phyloP scores from a whole-genome alignment of 1,140 invertebrate species.

The Drosophila elegans region DNA sequence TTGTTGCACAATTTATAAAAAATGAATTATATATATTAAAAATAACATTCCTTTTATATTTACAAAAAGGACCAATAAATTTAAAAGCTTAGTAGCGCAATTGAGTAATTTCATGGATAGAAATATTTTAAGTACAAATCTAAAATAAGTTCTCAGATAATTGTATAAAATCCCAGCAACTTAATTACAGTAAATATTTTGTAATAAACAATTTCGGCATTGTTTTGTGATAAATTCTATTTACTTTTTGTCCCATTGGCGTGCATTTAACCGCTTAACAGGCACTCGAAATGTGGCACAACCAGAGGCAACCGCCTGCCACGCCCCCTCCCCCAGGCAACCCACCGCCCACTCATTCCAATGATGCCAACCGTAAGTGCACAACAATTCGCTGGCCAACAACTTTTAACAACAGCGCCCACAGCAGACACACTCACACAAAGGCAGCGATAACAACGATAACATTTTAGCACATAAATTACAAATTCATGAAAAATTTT shows the following conservation, averaged over 20 bases:
- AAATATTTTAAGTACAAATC: background rate
- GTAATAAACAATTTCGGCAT: background rate
- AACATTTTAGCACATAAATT: conserved; percentile 83
- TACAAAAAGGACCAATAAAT: too few relatives aligned
- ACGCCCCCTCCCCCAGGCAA: background rate
- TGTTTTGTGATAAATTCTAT: conserved; percentile 5
- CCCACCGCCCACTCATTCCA: conserved; percentile 17
- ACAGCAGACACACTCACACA: conserved; percentile 44
- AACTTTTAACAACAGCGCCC: conserved; percentile 35
- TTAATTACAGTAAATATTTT: conserved; percentile 2
- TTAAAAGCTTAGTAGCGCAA: too few relatives aligned
- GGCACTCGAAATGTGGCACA: conserved; percentile 28
- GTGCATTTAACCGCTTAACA: conserved; percentile 32
- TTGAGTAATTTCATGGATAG: too few relatives aligned
- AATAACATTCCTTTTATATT: too few relatives aligned
- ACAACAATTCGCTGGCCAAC: conserved; percentile 46
- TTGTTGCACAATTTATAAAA: too few relatives aligned
- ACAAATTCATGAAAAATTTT: conserved; percentile 82
- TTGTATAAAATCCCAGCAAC: background rate
- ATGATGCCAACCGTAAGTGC: conserved; percentile 49
- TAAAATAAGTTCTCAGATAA: background rate
- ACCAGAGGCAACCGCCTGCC: background rate
- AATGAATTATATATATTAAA: too few relatives aligned
- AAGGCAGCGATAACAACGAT: conserved; percentile 79
- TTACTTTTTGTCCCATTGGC: conserved; percentile 12